Evolutionary conservation across 1,140 invertebrate species (phyloP).

Genomic region (Pinna nobilis): DNA sequence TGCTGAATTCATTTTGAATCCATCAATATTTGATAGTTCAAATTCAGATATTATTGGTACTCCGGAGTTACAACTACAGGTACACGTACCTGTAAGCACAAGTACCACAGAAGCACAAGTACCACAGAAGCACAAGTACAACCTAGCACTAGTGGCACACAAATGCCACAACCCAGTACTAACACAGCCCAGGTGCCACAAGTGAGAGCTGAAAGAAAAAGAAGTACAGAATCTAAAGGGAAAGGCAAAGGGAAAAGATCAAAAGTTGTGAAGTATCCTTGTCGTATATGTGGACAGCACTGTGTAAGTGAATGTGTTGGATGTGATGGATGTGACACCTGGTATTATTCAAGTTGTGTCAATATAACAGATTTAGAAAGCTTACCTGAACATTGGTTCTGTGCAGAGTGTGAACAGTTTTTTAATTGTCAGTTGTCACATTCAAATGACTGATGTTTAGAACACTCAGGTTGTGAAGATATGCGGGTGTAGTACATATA

Average conservation of each 20-base stretch:
- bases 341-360: constrained; percentile 3
- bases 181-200: not conserved
- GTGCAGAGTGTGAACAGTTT: not conserved
- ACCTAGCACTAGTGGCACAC: not conserved
- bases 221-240: not conserved
- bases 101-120: too few relatives aligned
- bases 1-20: too few relatives aligned
- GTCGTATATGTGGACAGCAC: not conserved
- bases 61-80: too few relatives aligned
- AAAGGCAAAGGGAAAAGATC: constrained; percentile 3
- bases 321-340: constrained; percentile 11
- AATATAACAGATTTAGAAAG: not conserved
- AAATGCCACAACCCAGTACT: not conserved
- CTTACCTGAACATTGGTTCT: not conserved
- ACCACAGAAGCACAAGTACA: too few relatives aligned
- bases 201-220: not conserved
- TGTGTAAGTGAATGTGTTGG: not conserved
- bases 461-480: not conserved
- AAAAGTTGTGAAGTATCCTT: not conserved
- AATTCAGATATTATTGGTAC: too few relatives aligned
- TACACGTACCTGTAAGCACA: too few relatives aligned
- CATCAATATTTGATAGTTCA: too few relatives aligned
- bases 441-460: not conserved
- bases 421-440: not conserved
- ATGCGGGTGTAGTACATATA: too few relatives aligned